A percentile compares a stretch with the other conserved stretches of the same genome.
Conservation (phyloP, 2,888 invertebrate species). For the Nemapogon koenigi region DNA sequence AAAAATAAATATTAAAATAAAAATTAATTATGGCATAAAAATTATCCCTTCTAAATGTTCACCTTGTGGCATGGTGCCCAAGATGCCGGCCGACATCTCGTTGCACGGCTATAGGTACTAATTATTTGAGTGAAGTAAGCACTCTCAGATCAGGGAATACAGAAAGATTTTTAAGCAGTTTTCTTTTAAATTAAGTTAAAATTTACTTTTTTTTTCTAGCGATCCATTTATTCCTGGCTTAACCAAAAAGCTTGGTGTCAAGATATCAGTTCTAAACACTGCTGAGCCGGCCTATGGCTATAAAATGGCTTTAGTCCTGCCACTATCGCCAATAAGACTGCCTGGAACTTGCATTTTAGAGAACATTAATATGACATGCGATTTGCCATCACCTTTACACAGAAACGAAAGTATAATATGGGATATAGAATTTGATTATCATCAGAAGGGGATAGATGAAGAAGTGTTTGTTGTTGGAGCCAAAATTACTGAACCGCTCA, state of each 20-base stretch:
- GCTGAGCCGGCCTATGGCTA: slow-evolving; percentile 51
- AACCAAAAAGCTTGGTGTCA: slow-evolving; percentile 32
- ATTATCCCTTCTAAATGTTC: too few species aligned
- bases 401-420: slow-evolving; percentile 30
- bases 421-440: slow-evolving; percentile 45
- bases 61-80: too few species aligned
- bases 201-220: slow-evolving; percentile 27
- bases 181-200: too few species aligned
- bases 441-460: slow-evolving; percentile 23
- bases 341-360: slow-evolving; percentile 37
- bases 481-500: slow-evolving; percentile 29
- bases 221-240: slow-evolving; percentile 37
- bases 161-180: too few species aligned
- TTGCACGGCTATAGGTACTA: too few species aligned
- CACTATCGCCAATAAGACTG: slow-evolving; percentile 35
- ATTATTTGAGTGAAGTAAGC: too few species aligned
- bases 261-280: slow-evolving; percentile 28
- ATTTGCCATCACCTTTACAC: slow-evolving; percentile 35
- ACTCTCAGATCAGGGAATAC: too few species aligned
- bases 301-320: slow-evolving; percentile 31
- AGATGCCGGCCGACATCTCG: too few species aligned
- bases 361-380: slow-evolving; percentile 31
- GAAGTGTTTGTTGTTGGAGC: slow-evolving; percentile 26
- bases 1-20: too few species aligned
- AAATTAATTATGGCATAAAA: too few species aligned